Conservation (phyloP, 30 jellyfish, hydroid and myxozoan species). For the Catostylus mosaicus region DNA sequence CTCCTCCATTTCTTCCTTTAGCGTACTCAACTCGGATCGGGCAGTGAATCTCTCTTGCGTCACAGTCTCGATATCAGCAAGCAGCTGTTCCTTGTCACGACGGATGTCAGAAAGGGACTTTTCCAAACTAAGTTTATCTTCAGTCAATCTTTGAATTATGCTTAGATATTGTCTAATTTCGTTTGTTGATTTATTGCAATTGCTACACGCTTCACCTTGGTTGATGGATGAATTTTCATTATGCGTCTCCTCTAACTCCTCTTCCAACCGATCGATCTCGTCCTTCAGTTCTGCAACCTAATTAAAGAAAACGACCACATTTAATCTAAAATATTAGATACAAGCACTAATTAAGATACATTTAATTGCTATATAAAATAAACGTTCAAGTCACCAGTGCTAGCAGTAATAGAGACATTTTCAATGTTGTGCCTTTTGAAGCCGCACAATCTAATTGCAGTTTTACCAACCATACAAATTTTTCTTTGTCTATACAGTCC, state of each 20-base stretch:
- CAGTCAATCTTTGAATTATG: constrained; percentile 96
- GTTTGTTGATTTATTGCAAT: constrained; percentile 71
- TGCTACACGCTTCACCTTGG: constrained; percentile 67
- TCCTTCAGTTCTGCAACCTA: constrained; percentile 72
- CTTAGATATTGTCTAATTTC: constrained; percentile 89
- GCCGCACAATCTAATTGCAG: too few species aligned
- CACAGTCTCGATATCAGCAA: constrained; percentile 76
- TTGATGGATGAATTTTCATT: constrained; percentile 16
- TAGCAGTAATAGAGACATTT: too few species aligned
- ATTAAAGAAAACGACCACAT: neutral
- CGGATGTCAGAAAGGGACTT: constrained; percentile 77
- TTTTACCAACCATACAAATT: too few species aligned
- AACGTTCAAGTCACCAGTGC: too few species aligned
- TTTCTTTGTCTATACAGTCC: too few species aligned
- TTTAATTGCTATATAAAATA: too few species aligned
- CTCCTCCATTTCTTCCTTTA: constrained; percentile 68
- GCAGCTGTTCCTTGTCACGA: constrained; percentile 79
- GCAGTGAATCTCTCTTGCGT: constrained; percentile 64
- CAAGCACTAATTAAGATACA: too few species aligned
- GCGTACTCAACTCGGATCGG: constrained; percentile 59
- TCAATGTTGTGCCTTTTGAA: too few species aligned
- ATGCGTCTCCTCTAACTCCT: constrained; percentile 45
- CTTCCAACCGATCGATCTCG: constrained; percentile 60
- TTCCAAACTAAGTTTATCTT: constrained; percentile 96
- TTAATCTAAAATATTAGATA: too few species aligned